Evolutionary conservation across 2,797 vertebrate species (phyloP).

Genomic region (Melanotaenia boesemani): DNA sequence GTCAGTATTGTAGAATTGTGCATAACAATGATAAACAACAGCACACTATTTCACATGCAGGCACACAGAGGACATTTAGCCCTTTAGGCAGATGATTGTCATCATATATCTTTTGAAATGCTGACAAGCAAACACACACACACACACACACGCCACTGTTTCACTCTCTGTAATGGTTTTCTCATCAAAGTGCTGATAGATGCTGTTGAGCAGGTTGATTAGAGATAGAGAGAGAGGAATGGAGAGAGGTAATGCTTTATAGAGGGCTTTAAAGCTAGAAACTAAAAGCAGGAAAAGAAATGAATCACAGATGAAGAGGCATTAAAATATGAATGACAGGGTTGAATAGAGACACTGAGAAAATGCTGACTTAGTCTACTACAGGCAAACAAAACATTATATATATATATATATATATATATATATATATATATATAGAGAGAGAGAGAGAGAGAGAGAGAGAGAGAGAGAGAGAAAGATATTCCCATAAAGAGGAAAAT

Average conservation of each 20-base stretch:
- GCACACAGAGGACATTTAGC: slow-evolving; percentile 40
- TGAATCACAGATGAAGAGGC: slow-evolving; percentile 40
- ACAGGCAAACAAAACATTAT: too few relatives aligned
- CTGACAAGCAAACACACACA: slow-evolving; percentile 1
- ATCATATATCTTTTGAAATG: slow-evolving; percentile 29
- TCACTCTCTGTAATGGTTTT: slow-evolving; percentile 37
- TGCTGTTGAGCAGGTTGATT: slow-evolving; percentile 55
- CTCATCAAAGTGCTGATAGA: slow-evolving; percentile 64
- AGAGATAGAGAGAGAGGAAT: slow-evolving; percentile 16
- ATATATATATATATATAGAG: too few relatives aligned
- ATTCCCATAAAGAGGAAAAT: too few relatives aligned
- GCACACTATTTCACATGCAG: slow-evolving; percentile 9
- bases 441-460: too few relatives aligned
- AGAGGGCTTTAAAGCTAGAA: slow-evolving; percentile 23
- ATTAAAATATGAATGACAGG: slow-evolving; percentile 53
- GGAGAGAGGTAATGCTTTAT: slow-evolving; percentile 30
- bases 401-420: too few relatives aligned
- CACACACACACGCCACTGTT: slow-evolving; percentile 4
- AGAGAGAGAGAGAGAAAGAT: too few relatives aligned
- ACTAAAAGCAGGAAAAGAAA: slow-evolving; percentile 40
- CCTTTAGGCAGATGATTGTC: slow-evolving; percentile 43
- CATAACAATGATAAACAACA: slow-evolving; percentile 23
- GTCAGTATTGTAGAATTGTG: slow-evolving; percentile 2
- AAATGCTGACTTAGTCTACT: background rate
- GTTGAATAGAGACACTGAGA: slow-evolving; percentile 22